Evolutionary conservation across 2,888 invertebrate genomes (phyloP), one percentile per base, ranked within the genome.

Genomic region (Leucophenga montana): DNA sequence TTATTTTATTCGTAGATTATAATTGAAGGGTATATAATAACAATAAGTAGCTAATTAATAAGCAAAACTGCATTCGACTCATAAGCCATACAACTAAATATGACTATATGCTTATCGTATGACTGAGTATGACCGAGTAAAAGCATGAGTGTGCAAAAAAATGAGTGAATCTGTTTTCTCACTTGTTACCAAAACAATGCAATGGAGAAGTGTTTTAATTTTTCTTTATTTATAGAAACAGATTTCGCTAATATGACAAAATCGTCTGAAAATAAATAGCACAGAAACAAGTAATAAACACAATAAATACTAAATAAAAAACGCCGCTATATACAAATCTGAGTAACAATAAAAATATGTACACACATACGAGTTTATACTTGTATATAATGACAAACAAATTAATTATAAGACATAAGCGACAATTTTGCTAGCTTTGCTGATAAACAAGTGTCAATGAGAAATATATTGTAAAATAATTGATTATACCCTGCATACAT

Each of bases 191-290:
- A n/a, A n/a, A n/a, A 33, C 33, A 48, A 3, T 4, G 48, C 20
- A 44, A 39, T 8, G 39, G 4, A 46, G 64, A 56, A 56, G 14
- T 66, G 44, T 13, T 56, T 66, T 56, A 4, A 50, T 50, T 66
- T 50, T 16, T 39, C 16, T 16, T n/a, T 8, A 18, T 20, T 53
- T 33, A 14, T 50, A 46, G 20, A 18, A 57, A 22, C 27, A 27
- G 20, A 16, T 57, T 22, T 66, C n/a, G 11, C 16, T n/a, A 48
- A 59, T 54, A 70, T 85, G 84, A 84, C 78, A 80, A 73, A 81
- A 82, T 82, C 78, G 64, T 65, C 76, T 78, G 57, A 75, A 82
- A 82, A 82, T 84, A 81, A 78, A 83, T 68, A 69, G 20, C 44
- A 68, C 69, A 44, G 44, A 65, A 67, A 56, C 69, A 61, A 71